Evolutionary conservation across 2,797 vertebrate species (phyloP).

Genomic region (Echeneis naucrates): DNA sequence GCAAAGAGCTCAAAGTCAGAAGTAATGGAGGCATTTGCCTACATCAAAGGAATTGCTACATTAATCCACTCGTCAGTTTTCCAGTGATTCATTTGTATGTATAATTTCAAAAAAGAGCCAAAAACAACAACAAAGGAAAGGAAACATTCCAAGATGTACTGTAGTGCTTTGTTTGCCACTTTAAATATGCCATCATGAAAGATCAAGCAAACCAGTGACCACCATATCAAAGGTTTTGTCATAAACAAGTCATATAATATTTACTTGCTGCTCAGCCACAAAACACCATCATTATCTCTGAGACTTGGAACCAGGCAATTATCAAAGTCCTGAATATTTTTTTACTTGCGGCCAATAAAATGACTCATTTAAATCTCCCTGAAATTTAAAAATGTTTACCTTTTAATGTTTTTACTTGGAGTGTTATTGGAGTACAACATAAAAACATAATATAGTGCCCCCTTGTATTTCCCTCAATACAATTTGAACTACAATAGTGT

Average conservation of each 20-base stretch:
- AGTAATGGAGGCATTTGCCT: neutral
- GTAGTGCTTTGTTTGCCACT: slow-evolving; percentile 23
- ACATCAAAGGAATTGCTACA: neutral
- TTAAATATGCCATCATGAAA: slow-evolving; percentile 42
- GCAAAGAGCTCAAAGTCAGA: slow-evolving; percentile 11
- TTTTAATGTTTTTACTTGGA: neutral
- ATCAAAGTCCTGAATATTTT: too few relatives aligned
- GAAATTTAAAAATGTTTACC: neutral
- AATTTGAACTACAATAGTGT: too few relatives aligned
- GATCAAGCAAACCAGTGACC: slow-evolving; percentile 48
- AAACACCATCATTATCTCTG: slow-evolving; percentile 48
- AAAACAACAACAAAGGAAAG: neutral
- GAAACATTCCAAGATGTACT: slow-evolving; percentile 14
- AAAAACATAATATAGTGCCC: neutral
- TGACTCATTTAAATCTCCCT: neutral
- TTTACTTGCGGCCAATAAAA: neutral
- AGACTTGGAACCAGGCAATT: slow-evolving; percentile 18
- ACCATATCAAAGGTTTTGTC: slow-evolving; percentile 53
- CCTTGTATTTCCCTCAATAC: too few relatives aligned
- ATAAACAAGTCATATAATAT: slow-evolving; percentile 37
- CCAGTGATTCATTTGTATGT: slow-evolving; percentile 27
- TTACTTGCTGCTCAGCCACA: slow-evolving; percentile 27
- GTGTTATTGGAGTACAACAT: neutral
- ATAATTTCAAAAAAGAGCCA: neutral
- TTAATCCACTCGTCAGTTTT: neutral